Evolutionary conservation across 2,797 vertebrate species (phyloP).

Genomic region (Anguilla megastoma): DNA sequence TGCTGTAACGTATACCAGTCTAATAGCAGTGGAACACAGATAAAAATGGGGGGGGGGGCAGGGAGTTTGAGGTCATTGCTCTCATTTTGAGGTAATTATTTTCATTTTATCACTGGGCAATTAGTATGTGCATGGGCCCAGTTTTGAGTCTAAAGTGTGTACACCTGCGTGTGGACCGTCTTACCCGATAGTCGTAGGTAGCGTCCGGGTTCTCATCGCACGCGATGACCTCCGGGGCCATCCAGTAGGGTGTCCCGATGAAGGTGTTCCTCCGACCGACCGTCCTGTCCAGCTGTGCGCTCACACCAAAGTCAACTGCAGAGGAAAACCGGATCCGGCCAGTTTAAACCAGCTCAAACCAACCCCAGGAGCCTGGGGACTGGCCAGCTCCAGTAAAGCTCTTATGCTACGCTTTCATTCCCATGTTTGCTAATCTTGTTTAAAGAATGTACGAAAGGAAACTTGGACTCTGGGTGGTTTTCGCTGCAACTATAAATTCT

Average conservation of each 20-base stretch:
- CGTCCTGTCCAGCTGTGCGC: slow-evolving; percentile 94
- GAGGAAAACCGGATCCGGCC: slow-evolving; percentile 30
- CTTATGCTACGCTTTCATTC: neutral
- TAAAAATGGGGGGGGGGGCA: neutral
- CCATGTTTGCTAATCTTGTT: neutral
- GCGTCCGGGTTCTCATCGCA: slow-evolving; percentile 98
- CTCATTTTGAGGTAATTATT: too few relatives aligned
- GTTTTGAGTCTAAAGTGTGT: neutral
- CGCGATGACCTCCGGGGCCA: slow-evolving; percentile 98
- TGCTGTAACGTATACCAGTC: neutral
- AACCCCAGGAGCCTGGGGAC: neutral
- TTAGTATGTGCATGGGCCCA: neutral
- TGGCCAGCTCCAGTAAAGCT: neutral
- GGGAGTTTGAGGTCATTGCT: too few relatives aligned
- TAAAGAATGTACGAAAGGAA: neutral
- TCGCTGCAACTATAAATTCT: neutral
- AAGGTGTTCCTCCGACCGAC: slow-evolving; percentile 97
- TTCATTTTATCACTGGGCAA: neutral
- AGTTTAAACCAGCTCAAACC: neutral
- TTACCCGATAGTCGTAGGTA: slow-evolving; percentile 97
- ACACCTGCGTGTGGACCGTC: slow-evolving; percentile 34
- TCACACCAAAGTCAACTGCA: slow-evolving; percentile 96
- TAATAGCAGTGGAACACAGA: neutral
- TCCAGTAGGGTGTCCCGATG: slow-evolving; percentile 98
- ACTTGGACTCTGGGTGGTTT: neutral